Evolutionary conservation across 2,888 invertebrate species (phyloP), one percentile per base, ranked within the genome.

Genomic region (Zygaena filipendulae): DNA sequence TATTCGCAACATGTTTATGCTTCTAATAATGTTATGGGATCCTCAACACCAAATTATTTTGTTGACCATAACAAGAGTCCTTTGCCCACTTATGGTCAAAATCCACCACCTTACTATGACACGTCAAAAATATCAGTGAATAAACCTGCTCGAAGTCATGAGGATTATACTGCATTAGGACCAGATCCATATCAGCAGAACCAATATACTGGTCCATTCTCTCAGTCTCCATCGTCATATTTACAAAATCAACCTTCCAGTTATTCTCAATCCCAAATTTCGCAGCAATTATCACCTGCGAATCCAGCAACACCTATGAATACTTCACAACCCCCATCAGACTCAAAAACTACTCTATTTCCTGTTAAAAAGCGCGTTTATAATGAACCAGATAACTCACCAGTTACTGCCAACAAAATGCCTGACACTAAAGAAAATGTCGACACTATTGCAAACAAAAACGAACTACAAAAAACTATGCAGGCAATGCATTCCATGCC

Each of bases 321-420:
- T 46, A 47, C 55, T 38, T 39, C 77, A 10, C 56, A 51, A 30
- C 34, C 51, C 13, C 34, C 54, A 18, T 33, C 59, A 12, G 64
- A 71, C 25, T 47, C 71, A 4, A 74, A 77, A 51, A 44, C 64
- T 22, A 47, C 81, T 10, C 58, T 82, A 13, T 86, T 84, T 47
- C 86, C 86, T 6, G 85, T 86, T 19, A 87, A 87, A 49, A 87
- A 87, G 50, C 69, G 87, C 21, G 80, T 74, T 18, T 86, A 85
- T 40, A 84, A 74, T 49, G 85, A 85, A 43, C 59, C 63, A 2
- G 72, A 75, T 12, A 42, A 57, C 42, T 10, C 64, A 29, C 29
- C 66, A 42, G 32, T 59, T 45, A 32, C 61, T 53, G 30, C 57
- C 42, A 45, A 61, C 47, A 59, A 68, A 49, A 4, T 31, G 4